These are phyloP conservation scores for Hetaerina titia DNA, from an alignment of 2,888 invertebrate genomes.

Conservation along the genomic window DNA sequence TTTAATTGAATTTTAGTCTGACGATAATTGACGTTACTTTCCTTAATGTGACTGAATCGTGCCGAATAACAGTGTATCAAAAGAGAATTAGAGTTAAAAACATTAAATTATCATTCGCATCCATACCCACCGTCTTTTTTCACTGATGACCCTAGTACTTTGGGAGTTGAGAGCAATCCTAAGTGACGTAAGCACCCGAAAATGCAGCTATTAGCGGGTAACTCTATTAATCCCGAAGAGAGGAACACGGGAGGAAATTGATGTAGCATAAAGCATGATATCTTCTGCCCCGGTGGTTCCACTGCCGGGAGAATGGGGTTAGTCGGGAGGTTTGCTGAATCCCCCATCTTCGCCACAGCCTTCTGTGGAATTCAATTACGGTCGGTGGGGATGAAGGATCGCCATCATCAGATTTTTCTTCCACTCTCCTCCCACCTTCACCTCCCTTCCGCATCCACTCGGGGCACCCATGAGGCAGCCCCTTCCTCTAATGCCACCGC, in stretches of 20 bases:
- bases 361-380: conserved; percentile 40
- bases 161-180: not conserved
- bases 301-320: not conserved
- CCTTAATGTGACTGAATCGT: not conserved
- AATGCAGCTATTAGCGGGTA: conserved; percentile 43
- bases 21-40: not conserved
- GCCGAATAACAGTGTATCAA: not conserved
- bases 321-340: not conserved
- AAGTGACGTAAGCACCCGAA: not conserved
- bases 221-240: conserved; percentile 25
- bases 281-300: not conserved
- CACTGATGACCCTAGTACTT: not conserved
- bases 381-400: not conserved
- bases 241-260: not conserved
- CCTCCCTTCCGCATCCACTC: not conserved
- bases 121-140: not conserved
- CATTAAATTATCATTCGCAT: not conserved
- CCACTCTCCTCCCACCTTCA: not conserved
- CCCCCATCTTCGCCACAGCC: not conserved
- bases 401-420: conserved; percentile 27
- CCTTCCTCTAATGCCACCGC: not conserved
- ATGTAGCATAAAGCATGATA: not conserved
- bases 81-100: not conserved
- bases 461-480: not conserved
- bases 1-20: not conserved